phyloP scores from a whole-genome alignment of 2,888 invertebrate species.

The Calameuta pallipes region DNA sequence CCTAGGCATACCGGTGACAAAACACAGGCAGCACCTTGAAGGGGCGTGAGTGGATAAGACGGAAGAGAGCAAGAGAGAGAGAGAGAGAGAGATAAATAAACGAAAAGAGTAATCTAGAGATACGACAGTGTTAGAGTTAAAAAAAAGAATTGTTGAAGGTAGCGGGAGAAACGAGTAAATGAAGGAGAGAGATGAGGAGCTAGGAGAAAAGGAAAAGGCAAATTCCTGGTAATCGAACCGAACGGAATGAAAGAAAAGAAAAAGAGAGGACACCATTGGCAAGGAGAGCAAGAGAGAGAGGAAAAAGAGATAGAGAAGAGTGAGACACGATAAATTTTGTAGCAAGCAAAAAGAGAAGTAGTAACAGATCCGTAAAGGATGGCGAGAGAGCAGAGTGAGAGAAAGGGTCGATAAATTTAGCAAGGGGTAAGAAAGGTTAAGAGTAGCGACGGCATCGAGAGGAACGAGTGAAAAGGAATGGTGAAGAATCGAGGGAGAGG shows the following conservation, averaged over 20 bases:
- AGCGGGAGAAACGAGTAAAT: neutral
- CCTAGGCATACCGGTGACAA: neutral
- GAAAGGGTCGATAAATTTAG: neutral
- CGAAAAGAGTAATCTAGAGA: neutral
- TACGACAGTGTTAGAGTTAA: constrained; percentile 1
- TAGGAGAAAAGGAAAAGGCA: neutral
- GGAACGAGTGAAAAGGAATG: neutral
- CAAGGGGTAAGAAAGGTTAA: neutral
- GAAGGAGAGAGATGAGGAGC: neutral
- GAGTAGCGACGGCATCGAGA: neutral
- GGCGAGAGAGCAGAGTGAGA: neutral
- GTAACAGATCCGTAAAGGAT: neutral
- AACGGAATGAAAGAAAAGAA: constrained; percentile 12
- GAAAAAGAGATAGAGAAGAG: constrained; percentile 10
- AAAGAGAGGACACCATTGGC: constrained; percentile 4
- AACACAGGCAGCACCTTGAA: neutral
- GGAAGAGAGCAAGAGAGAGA: neutral
- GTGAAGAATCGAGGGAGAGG: neutral
- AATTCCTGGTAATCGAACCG: neutral
- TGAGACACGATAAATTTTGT: constrained; percentile 38
- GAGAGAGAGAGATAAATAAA: neutral
- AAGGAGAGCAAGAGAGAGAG: neutral
- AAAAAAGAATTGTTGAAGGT: constrained; percentile 20
- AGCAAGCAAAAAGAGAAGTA: neutral
- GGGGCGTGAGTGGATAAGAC: neutral